These are phyloP conservation scores for Zeus faber DNA, from an alignment of 2,113 vertebrate genomes.

Conservation along the genomic window DNA sequence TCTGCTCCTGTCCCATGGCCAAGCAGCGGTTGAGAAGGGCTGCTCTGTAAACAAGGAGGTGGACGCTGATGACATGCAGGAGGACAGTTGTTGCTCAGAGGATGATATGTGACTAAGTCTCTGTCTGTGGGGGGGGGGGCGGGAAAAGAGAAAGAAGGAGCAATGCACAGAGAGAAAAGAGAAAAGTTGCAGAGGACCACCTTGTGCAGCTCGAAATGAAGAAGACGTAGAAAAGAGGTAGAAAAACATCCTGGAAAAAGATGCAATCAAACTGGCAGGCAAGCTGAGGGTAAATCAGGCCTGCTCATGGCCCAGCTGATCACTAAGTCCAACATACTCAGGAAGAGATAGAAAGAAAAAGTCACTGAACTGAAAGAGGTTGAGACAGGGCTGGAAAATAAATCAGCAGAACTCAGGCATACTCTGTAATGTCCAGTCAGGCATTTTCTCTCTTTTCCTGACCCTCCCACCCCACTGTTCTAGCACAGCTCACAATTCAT, in stretches of 20 bases:
- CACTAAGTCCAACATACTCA: constrained; percentile 14
- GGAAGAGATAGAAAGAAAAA: constrained; percentile 16
- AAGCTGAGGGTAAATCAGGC: constrained; percentile 26
- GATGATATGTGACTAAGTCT: constrained; percentile 17
- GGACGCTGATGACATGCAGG: constrained; percentile 3
- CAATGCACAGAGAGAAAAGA: neutral
- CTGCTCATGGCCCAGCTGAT: constrained; percentile 24
- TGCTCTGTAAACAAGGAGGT: constrained; percentile 16
- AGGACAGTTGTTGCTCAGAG: constrained; percentile 14
- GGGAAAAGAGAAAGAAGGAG: no score
- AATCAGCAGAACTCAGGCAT: constrained; percentile 13
- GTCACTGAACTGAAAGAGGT: constrained; percentile 19
- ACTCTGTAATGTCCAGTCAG: neutral
- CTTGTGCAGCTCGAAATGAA: no score
- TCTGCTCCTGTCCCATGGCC: constrained; percentile 3
- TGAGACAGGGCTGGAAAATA: constrained; percentile 12
- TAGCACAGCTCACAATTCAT: no score
- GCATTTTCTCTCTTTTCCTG: neutral
- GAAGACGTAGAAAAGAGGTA: no score
- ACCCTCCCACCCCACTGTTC: neutral
- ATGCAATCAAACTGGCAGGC: constrained; percentile 16
- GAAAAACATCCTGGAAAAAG: constrained; percentile 15
- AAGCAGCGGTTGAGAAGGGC: neutral
- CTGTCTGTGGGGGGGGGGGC: no score
- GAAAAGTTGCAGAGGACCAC: no score